These are phyloP conservation scores for Spisula solida DNA, from an alignment of 2,888 invertebrate species.

Conservation along the genomic window DNA sequence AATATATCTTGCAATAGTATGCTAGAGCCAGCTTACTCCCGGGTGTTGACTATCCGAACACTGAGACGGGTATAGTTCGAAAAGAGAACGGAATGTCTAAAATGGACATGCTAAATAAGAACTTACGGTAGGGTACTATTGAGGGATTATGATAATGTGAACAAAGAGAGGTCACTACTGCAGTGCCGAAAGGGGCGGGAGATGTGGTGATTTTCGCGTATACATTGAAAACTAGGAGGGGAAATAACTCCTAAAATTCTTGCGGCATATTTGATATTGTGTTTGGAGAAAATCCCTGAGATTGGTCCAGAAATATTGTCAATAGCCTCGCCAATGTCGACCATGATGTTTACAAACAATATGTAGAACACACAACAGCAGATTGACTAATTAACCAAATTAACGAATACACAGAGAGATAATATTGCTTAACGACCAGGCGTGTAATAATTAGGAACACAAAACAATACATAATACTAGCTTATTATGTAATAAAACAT, in stretches of 20 bases:
- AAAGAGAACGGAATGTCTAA: no score
- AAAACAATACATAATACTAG: background rate
- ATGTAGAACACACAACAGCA: background rate
- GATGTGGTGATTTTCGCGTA: background rate
- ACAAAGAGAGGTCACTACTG: background rate
- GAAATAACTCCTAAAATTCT: background rate
- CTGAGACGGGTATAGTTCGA: no score
- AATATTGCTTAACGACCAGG: background rate
- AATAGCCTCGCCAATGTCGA: background rate
- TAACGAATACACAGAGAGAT: background rate
- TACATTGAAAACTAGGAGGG: background rate
- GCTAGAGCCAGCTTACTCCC: no score
- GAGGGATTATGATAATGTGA: no score
- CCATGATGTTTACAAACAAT: background rate
- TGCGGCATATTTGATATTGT: no score
- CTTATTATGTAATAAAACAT: slow-evolving; percentile 9
- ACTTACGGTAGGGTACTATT: background rate
- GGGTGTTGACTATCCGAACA: no score
- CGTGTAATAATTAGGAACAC: background rate
- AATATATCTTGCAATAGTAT: no score
- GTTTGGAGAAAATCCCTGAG: background rate
- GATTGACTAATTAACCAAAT: background rate
- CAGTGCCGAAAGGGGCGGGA: background rate
- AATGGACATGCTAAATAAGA: no score
- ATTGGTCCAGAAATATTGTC: background rate